phyloP scores from a whole-genome alignment of 2,888 invertebrate genomes.

The Drosophila kambysellisi region DNA sequence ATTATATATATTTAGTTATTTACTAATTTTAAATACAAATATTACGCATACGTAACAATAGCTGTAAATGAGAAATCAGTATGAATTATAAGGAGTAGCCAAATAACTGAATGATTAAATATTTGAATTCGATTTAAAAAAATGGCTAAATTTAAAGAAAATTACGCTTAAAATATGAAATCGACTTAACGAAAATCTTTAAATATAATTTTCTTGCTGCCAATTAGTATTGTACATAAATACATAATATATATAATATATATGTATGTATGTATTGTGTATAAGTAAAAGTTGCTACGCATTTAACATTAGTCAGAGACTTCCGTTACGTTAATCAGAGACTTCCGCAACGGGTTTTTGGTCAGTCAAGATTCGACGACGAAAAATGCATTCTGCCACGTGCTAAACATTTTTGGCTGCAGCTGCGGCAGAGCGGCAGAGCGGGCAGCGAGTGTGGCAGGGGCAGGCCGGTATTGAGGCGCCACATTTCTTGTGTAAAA shows the following conservation, averaged over 20 bases:
- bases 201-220: background rate
- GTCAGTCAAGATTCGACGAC: slow-evolving; percentile 2
- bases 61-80: background rate
- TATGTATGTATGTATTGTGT: background rate
- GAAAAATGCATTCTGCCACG: slow-evolving; percentile 40
- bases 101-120: background rate
- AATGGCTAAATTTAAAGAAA: background rate
- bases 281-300: slow-evolving; percentile 1
- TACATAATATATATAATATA: background rate
- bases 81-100: background rate
- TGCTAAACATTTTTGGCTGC: slow-evolving; percentile 20
- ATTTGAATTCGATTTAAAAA: background rate
- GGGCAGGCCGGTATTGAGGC: background rate
- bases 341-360: slow-evolving; percentile 33
- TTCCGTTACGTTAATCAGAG: slow-evolving; percentile 34
- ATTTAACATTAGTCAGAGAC: slow-evolving; percentile 18
- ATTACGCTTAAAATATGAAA: background rate
- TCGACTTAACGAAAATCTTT: background rate
- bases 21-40: background rate
- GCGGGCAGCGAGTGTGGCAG: background rate
- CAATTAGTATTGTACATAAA: background rate
- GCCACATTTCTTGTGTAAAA: background rate
- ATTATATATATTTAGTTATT: background rate
- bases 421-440: slow-evolving; percentile 21
- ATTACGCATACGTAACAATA: background rate